phyloP scores from a whole-genome alignment of 2,888 invertebrate species.

The Philaethria dido region DNA sequence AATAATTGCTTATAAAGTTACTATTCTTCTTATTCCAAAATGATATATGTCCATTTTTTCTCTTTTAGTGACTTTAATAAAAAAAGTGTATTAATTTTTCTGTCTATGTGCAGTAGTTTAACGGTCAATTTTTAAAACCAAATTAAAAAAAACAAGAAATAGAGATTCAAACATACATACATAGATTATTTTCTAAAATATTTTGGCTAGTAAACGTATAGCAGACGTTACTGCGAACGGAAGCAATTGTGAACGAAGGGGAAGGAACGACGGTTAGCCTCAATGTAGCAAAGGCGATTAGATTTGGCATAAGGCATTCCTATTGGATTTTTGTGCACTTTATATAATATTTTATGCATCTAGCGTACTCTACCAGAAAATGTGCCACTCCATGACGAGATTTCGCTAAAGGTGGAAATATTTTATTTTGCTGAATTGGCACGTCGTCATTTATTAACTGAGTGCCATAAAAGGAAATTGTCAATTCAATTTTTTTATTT shows the following conservation, averaged over 20 bases:
- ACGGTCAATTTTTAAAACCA: no score
- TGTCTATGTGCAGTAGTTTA: no score
- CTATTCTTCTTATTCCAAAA: no score
- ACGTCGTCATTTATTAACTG: neutral
- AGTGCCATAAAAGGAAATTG: no score
- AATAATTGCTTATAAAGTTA: no score
- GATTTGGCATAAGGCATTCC: slow-evolving; percentile 26
- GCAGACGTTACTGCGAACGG: slow-evolving; percentile 21
- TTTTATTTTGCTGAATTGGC: slow-evolving; percentile 3
- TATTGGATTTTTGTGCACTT: slow-evolving; percentile 25
- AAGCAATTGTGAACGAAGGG: slow-evolving; percentile 20
- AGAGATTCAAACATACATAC: no score
- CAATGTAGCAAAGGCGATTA: slow-evolving; percentile 24
- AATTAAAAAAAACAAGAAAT: no score
- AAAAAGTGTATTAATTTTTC: no score
- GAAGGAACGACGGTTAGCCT: slow-evolving; percentile 22
- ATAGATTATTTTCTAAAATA: neutral
- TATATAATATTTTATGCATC: slow-evolving; percentile 26
- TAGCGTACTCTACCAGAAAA: slow-evolving; percentile 13
- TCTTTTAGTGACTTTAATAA: no score
- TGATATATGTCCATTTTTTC: no score
- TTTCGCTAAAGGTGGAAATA: slow-evolving; percentile 5
- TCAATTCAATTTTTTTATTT: no score
- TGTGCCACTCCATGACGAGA: slow-evolving; percentile 19
- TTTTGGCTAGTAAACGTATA: slow-evolving; percentile 15